Evolutionary conservation across 2,888 invertebrate species (phyloP).

Genomic region (Apeira syringaria): DNA sequence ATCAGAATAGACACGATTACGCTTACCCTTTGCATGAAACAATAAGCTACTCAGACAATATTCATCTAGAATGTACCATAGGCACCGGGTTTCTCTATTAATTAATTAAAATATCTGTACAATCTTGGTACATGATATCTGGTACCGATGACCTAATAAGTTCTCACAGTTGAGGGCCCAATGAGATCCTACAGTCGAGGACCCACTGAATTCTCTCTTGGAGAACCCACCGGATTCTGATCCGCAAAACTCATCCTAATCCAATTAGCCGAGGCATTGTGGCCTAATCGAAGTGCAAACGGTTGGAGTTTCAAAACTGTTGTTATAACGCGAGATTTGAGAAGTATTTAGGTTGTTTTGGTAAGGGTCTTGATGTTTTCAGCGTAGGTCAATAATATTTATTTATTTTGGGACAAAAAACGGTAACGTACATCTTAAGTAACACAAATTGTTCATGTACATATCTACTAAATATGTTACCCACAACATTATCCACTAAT

Average conservation of each 20-base stretch:
- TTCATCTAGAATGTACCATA: too few species aligned
- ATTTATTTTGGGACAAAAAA: too few species aligned
- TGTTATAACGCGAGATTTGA: constrained; percentile 25
- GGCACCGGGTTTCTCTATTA: too few species aligned
- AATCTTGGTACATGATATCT: constrained; percentile 13
- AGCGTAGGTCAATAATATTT: too few species aligned
- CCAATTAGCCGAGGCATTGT: constrained; percentile 51
- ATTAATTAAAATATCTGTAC: constrained; percentile 1
- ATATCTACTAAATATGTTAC: too few species aligned
- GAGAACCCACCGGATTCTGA: constrained; percentile 34
- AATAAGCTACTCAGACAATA: too few species aligned
- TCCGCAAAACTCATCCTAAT: constrained; percentile 58
- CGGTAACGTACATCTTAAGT: too few species aligned
- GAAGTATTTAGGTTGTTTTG: constrained; percentile 23
- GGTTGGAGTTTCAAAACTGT: constrained; percentile 28
- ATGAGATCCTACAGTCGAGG: constrained; percentile 5
- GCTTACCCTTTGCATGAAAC: too few species aligned
- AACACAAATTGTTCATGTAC: too few species aligned
- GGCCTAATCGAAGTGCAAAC: constrained; percentile 38
- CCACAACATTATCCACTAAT: too few species aligned
- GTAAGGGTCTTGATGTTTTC: too few species aligned
- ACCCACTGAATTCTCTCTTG: constrained; percentile 19
- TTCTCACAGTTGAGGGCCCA: constrained; percentile 6
- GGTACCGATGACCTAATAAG: constrained; percentile 17
- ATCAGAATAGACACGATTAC: too few species aligned